Base-by-base conservation (phyloP, 2,113 vertebrate species). In the Oryzias melastigma region DNA sequence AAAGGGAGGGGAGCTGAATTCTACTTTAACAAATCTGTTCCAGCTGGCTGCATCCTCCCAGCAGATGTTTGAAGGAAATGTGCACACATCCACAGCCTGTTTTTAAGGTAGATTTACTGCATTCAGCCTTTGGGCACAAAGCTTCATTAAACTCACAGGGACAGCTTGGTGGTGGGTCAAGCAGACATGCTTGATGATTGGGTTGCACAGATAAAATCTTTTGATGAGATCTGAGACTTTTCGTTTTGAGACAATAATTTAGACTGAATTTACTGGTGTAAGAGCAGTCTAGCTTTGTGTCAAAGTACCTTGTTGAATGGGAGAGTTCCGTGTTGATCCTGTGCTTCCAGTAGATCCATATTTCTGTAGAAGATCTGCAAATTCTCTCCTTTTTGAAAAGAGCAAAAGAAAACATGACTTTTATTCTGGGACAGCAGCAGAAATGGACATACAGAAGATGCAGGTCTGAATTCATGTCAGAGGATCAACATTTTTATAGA, bases 281-380 rank as follows among this genome's bases (percentile, higher is more conserved):
- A 8, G 35, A 35, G 29, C 8, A 10, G 29, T n/a, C 7, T 18
- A 47, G 17, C n/a, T 12, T 15, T 47, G 18, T 19, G 46, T 18
- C 7, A 19, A 7, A 47, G 1, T 70, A 87, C 87, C 87, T 84
- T 94, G 94, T 78, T 93, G 92, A 64, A 93, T 67, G 0, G 94
- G 95, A 0, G 95, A 96, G 82, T 92, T 95, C 52, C 93, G 91
- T 0, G 92, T 92, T 0, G 94, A 96, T 64, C 93, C 93, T 0
- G 91, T 92, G 54, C 91, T 94, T n/a, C 93, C 87, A 17, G 91
- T 93, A 19, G 93, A 93, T 40, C 94, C 93, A 0, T 93, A 95
- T 67, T 95, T 96, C 75, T 95, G 93, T 73, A 96, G 72, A 46
- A 96, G 86, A 68, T 95, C 94, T 0, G 93, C 85, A 75, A 96